Evolutionary conservation across 2,113 vertebrate species (phyloP).

Genomic region (Pholis gunnellus): DNA sequence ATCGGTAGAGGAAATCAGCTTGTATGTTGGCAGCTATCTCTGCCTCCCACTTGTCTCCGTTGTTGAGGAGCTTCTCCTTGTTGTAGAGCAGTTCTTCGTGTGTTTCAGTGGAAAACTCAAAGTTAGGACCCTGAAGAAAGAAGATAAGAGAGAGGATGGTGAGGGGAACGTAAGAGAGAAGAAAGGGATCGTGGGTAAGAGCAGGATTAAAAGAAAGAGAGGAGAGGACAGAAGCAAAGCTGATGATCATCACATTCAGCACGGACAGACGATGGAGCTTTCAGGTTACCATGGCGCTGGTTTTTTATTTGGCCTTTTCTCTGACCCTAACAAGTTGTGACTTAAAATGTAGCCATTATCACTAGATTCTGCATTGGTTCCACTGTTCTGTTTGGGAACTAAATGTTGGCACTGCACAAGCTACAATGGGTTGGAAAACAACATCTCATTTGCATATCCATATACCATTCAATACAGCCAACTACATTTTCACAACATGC

Average conservation of each 20-base stretch:
- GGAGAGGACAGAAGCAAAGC: neutral
- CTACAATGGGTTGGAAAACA: too few relatives aligned
- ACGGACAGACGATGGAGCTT: neutral
- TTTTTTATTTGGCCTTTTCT: neutral
- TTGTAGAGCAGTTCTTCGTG: constrained; percentile 97
- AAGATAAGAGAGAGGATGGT: neutral
- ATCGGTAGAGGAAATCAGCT: constrained; percentile 96
- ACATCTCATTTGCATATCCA: neutral
- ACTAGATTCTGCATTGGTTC: neutral
- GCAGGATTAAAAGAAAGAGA: neutral
- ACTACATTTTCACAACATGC: neutral
- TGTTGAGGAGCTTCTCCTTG: constrained; percentile 97
- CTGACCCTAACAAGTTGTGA: neutral
- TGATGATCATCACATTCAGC: neutral
- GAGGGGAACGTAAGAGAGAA: neutral
- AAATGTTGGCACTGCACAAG: too few relatives aligned
- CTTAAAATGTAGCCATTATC: neutral
- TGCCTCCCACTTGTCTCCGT: constrained; percentile 96
- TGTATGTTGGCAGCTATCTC: constrained; percentile 96
- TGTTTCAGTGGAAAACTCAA: constrained; percentile 96
- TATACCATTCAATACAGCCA: neutral
- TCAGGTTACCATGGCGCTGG: neutral
- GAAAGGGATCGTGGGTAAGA: too few relatives aligned
- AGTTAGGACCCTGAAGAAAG: constrained; percentile 87
- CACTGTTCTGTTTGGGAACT: neutral